Evolutionary conservation across 2,113 vertebrate species (phyloP).

Genomic region (Montifringilla adamsi): DNA sequence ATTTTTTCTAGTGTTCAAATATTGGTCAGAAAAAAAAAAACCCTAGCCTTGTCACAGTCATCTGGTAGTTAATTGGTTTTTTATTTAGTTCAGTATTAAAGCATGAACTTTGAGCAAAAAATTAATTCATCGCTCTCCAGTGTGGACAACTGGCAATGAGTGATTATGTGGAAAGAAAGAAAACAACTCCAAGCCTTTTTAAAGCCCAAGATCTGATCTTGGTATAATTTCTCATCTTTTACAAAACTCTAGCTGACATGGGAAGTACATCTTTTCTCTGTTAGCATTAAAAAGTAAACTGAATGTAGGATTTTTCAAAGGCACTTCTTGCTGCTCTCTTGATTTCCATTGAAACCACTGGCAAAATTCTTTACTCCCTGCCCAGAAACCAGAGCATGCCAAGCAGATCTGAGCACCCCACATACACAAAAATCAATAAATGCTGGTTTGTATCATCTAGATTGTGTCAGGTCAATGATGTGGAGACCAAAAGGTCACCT

Average conservation of each 20-base stretch:
- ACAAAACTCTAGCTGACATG: neutral
- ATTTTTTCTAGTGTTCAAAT: constrained; percentile 50
- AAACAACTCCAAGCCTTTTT: neutral
- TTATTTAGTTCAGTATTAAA: constrained; percentile 48
- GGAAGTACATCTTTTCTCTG: neutral
- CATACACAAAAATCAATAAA: neutral
- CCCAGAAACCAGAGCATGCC: neutral
- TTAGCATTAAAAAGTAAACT: neutral
- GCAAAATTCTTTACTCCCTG: neutral
- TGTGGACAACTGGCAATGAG: neutral
- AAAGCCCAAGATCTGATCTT: neutral
- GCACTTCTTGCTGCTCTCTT: neutral
- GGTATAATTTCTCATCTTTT: neutral
- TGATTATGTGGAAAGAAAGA: neutral
- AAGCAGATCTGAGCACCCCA: neutral
- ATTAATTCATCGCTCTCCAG: constrained; percentile 16
- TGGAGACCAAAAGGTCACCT: neutral
- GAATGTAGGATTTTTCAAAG: constrained; percentile 11
- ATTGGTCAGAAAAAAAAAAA: neutral
- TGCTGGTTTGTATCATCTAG: neutral
- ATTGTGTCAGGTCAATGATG: neutral
- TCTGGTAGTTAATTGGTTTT: constrained; percentile 25
- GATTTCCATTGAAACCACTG: neutral
- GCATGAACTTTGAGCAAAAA: constrained; percentile 31
- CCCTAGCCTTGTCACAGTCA: constrained; percentile 1